Evolutionary conservation across 1,140 invertebrate species (phyloP).

Genomic region (Drosophila ercepeae): DNA sequence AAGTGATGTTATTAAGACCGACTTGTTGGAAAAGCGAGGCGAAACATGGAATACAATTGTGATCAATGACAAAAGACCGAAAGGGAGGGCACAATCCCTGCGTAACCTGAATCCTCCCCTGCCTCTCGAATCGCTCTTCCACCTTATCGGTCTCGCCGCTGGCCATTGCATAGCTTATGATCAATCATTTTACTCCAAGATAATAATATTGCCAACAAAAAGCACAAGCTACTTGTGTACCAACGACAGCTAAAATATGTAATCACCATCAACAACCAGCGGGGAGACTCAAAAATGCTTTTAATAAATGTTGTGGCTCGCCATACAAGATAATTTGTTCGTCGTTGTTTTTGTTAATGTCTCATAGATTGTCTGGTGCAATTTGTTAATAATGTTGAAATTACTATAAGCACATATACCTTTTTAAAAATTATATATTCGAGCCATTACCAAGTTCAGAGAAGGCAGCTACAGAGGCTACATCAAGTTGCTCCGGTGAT

Average conservation of each 20-base stretch:
- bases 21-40: slow-evolving; percentile 1
- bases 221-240: slow-evolving; percentile 65
- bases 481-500: not conserved
- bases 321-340: slow-evolving; percentile 58
- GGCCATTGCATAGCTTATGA: slow-evolving; percentile 62
- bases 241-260: slow-evolving; percentile 73
- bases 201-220: slow-evolving; percentile 70
- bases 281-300: slow-evolving; percentile 70
- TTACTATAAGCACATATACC: slow-evolving; percentile 60
- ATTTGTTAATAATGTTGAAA: slow-evolving; percentile 80
- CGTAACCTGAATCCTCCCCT: slow-evolving; percentile 11
- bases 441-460: slow-evolving; percentile 55
- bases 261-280: slow-evolving; percentile 53
- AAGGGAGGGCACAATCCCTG: slow-evolving; percentile 3
- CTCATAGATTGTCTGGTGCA: slow-evolving; percentile 52
- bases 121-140: slow-evolving; percentile 20
- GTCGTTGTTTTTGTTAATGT: slow-evolving; percentile 38
- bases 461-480: not conserved
- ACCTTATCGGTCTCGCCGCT: slow-evolving; percentile 11
- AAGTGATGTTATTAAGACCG: slow-evolving; percentile 36
- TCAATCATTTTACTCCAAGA: slow-evolving; percentile 72
- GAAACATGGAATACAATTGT: slow-evolving; percentile 17
- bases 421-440: slow-evolving; percentile 15
- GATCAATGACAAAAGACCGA: slow-evolving; percentile 59
- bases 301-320: slow-evolving; percentile 74